These are phyloP conservation scores for Aphelinus certus DNA, from an alignment of 1,140 invertebrate species.

Conservation along the genomic window DNA sequence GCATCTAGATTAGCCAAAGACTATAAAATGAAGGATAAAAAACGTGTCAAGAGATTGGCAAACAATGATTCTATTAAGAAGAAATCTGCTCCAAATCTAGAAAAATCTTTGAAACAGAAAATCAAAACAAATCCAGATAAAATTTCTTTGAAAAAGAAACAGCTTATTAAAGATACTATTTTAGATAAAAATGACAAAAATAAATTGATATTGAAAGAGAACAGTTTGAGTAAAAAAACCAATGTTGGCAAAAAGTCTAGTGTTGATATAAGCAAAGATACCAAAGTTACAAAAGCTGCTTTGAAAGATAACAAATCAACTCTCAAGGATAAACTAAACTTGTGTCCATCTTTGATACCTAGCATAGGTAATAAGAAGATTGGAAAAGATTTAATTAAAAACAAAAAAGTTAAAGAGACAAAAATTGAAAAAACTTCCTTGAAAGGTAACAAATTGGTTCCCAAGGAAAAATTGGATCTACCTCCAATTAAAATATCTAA, in stretches of 20 bases:
- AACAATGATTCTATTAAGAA: slow-evolving; percentile 1
- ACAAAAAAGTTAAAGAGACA: no score
- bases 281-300: no score
- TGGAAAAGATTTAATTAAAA: no score
- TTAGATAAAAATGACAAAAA: background rate
- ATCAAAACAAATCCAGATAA: no score
- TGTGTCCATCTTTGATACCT: no score
- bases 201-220: background rate
- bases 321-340: no score
- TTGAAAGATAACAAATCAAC: no score
- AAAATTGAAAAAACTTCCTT: background rate
- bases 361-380: no score
- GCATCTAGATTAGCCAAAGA: background rate
- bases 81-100: slow-evolving; percentile 5
- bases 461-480: no score
- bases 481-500: no score
- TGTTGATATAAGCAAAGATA: no score
- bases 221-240: background rate
- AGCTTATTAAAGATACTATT: background rate
- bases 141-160: slow-evolving; percentile 2
- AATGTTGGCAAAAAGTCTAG: no score
- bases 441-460: background rate
- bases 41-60: background rate
- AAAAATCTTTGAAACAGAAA: background rate
- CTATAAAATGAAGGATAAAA: background rate